A percentile compares a stretch with the other conserved stretches of the same genome.
Conservation (phyloP, 2,113 vertebrate genomes). For the Gambusia affinis region DNA sequence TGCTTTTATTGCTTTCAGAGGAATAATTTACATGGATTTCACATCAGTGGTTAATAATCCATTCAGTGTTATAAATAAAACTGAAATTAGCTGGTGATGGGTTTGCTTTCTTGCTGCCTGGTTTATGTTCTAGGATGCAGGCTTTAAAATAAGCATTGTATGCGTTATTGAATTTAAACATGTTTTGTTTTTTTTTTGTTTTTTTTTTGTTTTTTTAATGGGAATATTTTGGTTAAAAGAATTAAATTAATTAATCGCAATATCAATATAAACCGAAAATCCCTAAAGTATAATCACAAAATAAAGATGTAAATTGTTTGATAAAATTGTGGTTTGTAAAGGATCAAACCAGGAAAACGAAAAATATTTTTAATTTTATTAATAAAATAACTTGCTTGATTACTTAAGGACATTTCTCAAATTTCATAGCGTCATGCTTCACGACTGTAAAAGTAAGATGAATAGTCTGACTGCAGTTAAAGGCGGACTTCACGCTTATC, state of each 20-base stretch:
- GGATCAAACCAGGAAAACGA: no score
- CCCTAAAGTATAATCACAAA: no score
- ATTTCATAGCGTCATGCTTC: not conserved
- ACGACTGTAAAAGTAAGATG: no score
- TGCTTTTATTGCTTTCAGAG: constrained; percentile 88
- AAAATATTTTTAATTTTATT: not conserved
- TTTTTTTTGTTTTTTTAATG: not conserved
- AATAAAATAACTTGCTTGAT: not conserved
- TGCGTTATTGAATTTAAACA: not conserved
- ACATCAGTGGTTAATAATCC: constrained; percentile 93
- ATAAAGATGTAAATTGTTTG: no score
- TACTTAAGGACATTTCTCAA: not conserved
- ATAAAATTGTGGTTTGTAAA: no score
- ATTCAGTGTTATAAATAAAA: constrained; percentile 90
- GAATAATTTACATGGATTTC: constrained; percentile 95
- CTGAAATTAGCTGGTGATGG: constrained; percentile 84
- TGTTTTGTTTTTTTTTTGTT: not conserved
- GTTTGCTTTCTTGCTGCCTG: constrained; percentile 82
- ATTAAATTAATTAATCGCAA: no score
- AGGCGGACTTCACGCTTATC: not conserved
- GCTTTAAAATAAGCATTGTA: constrained; percentile 4
- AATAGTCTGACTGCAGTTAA: not conserved
- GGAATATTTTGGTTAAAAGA: not conserved
- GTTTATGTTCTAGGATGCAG: constrained; percentile 1
- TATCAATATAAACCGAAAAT: no score